Percentiles rank a stretch among this genome's conserved stretches.
These are phyloP conservation scores for Cryptocheilus praepositus DNA, from an alignment of 2,888 invertebrate species.

Conservation along the genomic window DNA sequence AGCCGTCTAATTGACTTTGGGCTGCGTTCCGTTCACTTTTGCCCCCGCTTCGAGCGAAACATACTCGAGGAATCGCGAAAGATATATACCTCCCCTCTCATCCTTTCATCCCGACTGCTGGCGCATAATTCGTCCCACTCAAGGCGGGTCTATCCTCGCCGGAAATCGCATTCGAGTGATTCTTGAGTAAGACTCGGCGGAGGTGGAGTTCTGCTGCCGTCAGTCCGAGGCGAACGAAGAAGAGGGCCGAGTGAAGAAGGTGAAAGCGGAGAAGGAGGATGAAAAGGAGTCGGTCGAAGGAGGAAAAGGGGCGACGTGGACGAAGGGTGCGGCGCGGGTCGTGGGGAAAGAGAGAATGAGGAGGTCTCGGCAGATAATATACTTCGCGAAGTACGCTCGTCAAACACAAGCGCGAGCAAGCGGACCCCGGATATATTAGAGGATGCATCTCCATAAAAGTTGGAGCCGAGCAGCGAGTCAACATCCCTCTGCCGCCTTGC, in stretches of 20 bases:
- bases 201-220: conserved; percentile 2
- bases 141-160: conserved; percentile 51
- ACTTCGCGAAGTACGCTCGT: conserved; percentile 72
- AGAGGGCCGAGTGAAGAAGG: conserved; percentile 24
- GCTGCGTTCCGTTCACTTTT: too few relatives aligned
- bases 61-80: too few relatives aligned
- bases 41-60: too few relatives aligned
- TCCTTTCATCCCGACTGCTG: neutral
- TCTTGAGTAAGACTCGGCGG: conserved; percentile 54
- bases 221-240: conserved; percentile 4
- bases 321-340: conserved; percentile 21
- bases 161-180: conserved; percentile 71
- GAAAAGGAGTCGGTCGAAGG: conserved; percentile 11
- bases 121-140: conserved; percentile 44
- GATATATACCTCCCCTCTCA: too few relatives aligned
- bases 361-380: conserved; percentile 67
- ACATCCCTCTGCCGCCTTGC: conserved; percentile 58
- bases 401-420: conserved; percentile 74
- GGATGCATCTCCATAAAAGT: conserved; percentile 75
- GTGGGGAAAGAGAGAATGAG: conserved; percentile 45
- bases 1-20: too few relatives aligned
- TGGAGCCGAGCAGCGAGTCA: conserved; percentile 70
- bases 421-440: conserved; percentile 72
- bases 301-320: neutral
- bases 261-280: conserved; percentile 19